phyloP scores from a whole-genome alignment of 2,113 vertebrate genomes.

The Heterocephalus glaber region DNA sequence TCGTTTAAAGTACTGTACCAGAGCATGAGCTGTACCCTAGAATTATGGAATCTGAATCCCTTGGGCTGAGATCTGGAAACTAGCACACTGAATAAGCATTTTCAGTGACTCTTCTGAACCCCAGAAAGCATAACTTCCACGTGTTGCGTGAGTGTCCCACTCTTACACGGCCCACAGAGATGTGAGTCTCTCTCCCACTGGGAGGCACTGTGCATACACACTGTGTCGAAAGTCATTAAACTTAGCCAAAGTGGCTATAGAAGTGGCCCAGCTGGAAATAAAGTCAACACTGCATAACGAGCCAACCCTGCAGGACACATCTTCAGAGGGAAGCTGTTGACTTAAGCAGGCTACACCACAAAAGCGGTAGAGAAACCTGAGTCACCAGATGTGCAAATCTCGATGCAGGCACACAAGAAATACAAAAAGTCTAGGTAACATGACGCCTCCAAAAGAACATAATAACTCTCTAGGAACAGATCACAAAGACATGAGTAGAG shows the following conservation, averaged over 20 bases:
- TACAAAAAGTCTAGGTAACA: background rate
- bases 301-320: background rate
- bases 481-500: background rate
- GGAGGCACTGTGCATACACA: too few species aligned
- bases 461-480: background rate
- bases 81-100: background rate
- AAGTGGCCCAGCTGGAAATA: background rate
- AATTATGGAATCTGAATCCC: background rate
- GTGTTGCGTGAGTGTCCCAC: background rate
- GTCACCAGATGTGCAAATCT: background rate
- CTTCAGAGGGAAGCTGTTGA: background rate
- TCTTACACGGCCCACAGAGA: background rate
- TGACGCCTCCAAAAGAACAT: too few species aligned
- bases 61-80: background rate
- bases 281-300: background rate
- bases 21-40: background rate
- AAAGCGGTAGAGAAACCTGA: background rate
- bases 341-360: background rate
- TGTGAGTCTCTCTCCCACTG: background rate
- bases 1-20: background rate
- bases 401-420: background rate
- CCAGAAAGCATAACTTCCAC: background rate
- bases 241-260: background rate
- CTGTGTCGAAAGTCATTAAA: too few species aligned
- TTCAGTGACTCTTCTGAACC: background rate